Conservation (phyloP, 2,797 vertebrate genomes). For the Pipistrellus kuhlii region DNA sequence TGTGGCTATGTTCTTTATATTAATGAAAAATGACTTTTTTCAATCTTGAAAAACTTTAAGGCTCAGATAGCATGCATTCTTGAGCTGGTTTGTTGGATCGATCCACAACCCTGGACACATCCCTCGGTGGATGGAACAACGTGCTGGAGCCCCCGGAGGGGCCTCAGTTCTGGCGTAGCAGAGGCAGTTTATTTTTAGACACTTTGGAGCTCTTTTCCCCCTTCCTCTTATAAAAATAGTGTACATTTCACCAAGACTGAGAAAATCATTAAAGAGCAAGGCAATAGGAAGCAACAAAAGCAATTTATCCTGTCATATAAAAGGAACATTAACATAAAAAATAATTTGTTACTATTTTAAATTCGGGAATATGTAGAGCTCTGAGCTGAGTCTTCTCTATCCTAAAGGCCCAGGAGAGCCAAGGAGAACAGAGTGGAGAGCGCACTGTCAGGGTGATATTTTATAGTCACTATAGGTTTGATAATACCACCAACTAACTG, state of each 20-base stretch:
- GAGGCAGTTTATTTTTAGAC: background rate
- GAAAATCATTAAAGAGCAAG: background rate
- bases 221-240: background rate
- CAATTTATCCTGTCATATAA: background rate
- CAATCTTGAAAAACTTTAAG: background rate
- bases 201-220: background rate
- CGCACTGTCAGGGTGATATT: accelerated
- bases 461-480: background rate
- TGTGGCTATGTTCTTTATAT: background rate
- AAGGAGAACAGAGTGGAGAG: background rate
- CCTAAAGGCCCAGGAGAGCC: too few relatives aligned
- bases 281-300: background rate
- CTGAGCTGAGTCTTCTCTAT: background rate
- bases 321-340: background rate
- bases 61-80: background rate
- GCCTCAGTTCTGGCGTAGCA: background rate
- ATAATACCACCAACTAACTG: background rate
- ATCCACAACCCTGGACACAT: accelerated
- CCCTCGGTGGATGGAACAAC: accelerated
- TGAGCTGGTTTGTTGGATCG: background rate
- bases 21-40: background rate
- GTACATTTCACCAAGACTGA: background rate
- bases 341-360: background rate
- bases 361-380: accelerated
- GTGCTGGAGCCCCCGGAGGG: background rate